phyloP scores from a whole-genome alignment of 2,113 vertebrate genomes.

The Prionailurus viverrinus region DNA sequence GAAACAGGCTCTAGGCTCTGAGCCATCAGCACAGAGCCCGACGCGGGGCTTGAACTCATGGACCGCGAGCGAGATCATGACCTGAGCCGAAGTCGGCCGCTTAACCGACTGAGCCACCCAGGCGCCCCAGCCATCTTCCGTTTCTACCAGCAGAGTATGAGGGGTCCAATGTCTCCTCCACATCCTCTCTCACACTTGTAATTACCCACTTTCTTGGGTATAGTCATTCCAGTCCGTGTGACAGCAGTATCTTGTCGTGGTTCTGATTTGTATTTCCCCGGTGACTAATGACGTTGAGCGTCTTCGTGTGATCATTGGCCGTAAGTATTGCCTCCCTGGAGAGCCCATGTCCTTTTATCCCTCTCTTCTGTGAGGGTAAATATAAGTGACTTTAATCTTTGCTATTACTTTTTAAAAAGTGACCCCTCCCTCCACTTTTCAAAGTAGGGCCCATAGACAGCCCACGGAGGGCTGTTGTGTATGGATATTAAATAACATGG shows the following conservation, averaged over 20 bases:
- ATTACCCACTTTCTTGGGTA: background rate
- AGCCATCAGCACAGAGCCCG: too few relatives aligned
- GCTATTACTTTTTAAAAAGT: background rate
- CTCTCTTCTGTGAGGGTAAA: background rate
- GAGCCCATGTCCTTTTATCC: background rate
- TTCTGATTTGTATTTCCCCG: background rate
- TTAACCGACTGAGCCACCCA: too few relatives aligned
- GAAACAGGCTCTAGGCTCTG: too few relatives aligned
- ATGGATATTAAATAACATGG: background rate
- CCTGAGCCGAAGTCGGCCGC: too few relatives aligned
- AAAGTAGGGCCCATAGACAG: background rate
- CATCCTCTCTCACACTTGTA: background rate
- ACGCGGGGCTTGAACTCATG: too few relatives aligned
- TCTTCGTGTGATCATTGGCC: background rate
- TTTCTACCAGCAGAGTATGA: background rate
- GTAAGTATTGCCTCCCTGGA: background rate
- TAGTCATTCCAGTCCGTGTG: background rate
- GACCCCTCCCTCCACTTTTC: background rate
- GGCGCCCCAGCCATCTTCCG: too few relatives aligned
- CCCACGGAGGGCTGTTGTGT: background rate
- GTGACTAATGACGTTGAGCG: background rate
- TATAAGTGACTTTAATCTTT: background rate
- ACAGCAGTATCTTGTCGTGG: background rate
- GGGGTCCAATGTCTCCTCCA: background rate
- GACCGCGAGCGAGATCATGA: too few relatives aligned